These are phyloP conservation scores for Gobiocypris rarus DNA, from an alignment of 2,113 vertebrate species.

Conservation along the genomic window DNA sequence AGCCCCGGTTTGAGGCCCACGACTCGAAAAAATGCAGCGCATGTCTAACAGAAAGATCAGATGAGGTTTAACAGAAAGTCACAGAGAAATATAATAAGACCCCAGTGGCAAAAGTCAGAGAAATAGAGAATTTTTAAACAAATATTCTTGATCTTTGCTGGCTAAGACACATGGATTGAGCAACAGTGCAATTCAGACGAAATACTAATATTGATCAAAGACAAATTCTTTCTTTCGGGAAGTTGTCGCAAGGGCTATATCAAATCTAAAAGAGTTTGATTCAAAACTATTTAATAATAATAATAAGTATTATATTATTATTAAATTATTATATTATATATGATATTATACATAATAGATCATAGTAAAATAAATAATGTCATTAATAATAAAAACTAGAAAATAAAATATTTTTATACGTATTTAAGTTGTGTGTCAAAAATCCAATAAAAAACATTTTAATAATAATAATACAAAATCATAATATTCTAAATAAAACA, in stretches of 20 bases:
- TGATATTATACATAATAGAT: background rate
- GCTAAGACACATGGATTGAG: background rate
- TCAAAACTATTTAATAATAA: background rate
- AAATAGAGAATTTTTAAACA: background rate
- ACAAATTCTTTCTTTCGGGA: background rate
- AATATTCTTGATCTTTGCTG: constrained; percentile 23
- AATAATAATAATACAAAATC: background rate
- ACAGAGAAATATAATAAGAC: constrained; percentile 38
- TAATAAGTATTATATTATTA: background rate
- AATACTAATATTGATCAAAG: background rate
- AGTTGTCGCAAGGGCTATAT: background rate
- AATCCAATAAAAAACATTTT: background rate
- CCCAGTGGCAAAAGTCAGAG: constrained; percentile 39
- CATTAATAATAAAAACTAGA: background rate
- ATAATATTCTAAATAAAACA: too few species aligned
- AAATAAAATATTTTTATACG: background rate
- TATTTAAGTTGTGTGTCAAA: too few species aligned
- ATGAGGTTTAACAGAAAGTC: constrained; percentile 35
- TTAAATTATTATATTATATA: background rate
- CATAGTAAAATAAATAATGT: background rate
- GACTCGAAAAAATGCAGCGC: background rate
- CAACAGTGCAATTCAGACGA: background rate
- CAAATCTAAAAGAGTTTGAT: background rate
- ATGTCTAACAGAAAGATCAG: constrained; percentile 25
- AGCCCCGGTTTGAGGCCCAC: constrained; percentile 41